These are phyloP conservation scores for Cairina moschata DNA, from an alignment of 2,113 vertebrate species.

Conservation along the genomic window DNA sequence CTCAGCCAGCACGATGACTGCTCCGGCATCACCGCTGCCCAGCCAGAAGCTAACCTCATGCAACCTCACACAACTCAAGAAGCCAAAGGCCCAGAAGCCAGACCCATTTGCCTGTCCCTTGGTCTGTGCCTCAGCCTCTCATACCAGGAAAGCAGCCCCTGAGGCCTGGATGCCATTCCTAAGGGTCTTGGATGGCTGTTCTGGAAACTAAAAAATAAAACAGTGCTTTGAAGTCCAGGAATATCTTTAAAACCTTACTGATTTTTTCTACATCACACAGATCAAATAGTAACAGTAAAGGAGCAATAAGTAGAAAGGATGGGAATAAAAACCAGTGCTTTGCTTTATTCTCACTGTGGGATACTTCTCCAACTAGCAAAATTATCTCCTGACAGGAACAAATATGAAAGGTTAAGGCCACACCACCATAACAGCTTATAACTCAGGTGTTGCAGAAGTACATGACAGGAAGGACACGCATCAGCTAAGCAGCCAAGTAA, in stretches of 20 bases:
- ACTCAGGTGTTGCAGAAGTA: background rate
- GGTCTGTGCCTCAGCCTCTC: fast-evolving
- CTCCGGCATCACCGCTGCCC: background rate
- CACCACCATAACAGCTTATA: background rate
- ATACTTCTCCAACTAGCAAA: background rate
- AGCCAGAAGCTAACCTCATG: background rate
- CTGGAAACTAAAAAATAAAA: background rate
- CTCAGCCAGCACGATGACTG: background rate
- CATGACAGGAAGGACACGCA: background rate
- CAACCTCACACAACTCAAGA: fast-evolving
- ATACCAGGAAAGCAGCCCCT: background rate
- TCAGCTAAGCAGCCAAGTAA: background rate
- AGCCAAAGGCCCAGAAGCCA: fast-evolving
- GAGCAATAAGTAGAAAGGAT: background rate
- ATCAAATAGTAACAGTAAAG: background rate
- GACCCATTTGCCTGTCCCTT: fast-evolving
- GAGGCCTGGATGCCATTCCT: background rate
- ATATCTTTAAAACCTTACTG: background rate
- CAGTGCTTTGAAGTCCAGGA: background rate
- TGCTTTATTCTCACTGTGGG: background rate
- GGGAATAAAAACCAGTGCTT: background rate
- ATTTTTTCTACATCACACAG: fast-evolving
- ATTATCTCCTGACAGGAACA: background rate
- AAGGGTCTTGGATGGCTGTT: background rate
- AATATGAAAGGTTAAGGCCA: background rate